Base-by-base conservation (phyloP, 2,797 vertebrate species). In the Microctenopoma stevenorrisi region DNA sequence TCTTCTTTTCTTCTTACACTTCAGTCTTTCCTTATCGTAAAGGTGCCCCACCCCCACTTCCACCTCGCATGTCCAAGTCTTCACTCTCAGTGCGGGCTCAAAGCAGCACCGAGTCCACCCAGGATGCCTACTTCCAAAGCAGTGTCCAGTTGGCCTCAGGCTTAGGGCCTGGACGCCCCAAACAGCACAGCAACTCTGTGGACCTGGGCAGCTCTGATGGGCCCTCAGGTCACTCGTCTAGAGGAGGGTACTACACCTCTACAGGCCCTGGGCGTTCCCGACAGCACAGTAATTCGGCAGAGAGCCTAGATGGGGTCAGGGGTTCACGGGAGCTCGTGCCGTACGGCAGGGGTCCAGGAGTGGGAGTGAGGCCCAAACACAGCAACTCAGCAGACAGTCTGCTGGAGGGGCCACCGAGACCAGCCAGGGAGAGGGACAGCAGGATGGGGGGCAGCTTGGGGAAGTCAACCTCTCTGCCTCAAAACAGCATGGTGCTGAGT, bases 81-180 rank as follows among this genome's bases (percentile, higher is more conserved):
- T 95, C 97, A 74, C 97, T 99, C 81, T 97, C 97, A 0, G 95
- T 98, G 88, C 96, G 97, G 38, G 96, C 97, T 48, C 98, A 99
- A 93, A 99, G 98, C 95, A 99, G 97, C 94, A 99, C 97, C 0
- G 97, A 99, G 89, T 99, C 97, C 72, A 95, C 96, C 76, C 98
- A 98, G 16, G 97, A 99, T 59, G 95, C 94, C 74, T 99, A 97
- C 95, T 93, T 96, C 94, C 86, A 92, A 89, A 70, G 94, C 95
- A 92, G 89, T 0, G 91, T 90, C 18, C 92, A 90, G 81, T 68
- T 92, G n/a, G 64, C 64, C 13, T 72, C 89, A 1, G 84, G 78
- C 55, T 49, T 86, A 0, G 83, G 85, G 25, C 78, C 81, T 0
- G 82, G 87, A 38, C 67, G 85, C 18, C 64, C 83, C 70, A 94